Percentiles rank a stretch among this genome's conserved stretches.
These are phyloP conservation scores for Bombus confusus DNA, from an alignment of 1,140 invertebrate species.

Conservation along the genomic window DNA sequence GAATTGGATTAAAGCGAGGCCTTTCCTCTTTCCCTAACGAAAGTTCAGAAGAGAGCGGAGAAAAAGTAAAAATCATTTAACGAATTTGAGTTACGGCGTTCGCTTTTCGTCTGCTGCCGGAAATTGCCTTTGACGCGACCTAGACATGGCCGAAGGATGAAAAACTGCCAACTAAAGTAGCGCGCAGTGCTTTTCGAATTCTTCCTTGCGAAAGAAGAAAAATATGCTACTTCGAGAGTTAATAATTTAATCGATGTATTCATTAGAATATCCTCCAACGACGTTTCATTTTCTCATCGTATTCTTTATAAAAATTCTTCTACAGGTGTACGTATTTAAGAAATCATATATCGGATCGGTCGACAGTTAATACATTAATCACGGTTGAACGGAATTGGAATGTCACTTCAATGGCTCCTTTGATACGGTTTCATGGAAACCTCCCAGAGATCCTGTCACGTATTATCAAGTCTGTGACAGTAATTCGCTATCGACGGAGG, in stretches of 20 bases:
- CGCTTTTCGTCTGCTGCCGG: no score
- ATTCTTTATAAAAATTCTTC: neutral
- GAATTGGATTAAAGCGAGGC: neutral
- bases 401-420: constrained; percentile 23
- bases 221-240: no score
- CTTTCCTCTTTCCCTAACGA: neutral
- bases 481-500: constrained; percentile 6
- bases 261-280: neutral
- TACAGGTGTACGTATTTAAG: neutral
- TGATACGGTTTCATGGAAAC: constrained; percentile 33
- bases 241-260: neutral
- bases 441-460: constrained; percentile 10
- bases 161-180: no score
- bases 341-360: neutral
- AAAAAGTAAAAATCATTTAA: no score
- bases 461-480: constrained; percentile 25
- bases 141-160: no score
- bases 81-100: no score
- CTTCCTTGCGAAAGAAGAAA: no score
- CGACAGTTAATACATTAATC: constrained; percentile 34
- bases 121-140: no score
- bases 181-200: no score
- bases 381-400: constrained; percentile 15
- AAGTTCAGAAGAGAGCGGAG: no score
- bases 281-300: neutral